Evolutionary conservation across 2,797 vertebrate species (phyloP).

Genomic region (Mus minutoides): DNA sequence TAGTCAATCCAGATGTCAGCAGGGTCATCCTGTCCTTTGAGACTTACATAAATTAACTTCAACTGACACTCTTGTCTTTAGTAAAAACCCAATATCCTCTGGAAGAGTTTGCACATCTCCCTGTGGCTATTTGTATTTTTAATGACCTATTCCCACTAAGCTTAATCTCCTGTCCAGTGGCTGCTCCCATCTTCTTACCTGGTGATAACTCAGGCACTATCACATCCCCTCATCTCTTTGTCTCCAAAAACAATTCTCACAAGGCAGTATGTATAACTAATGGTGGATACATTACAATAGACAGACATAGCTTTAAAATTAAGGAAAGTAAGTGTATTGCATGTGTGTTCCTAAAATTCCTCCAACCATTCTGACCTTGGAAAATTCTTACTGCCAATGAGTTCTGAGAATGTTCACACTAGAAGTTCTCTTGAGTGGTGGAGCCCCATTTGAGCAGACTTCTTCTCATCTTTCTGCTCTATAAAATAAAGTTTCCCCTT

Average conservation of each 20-base stretch:
- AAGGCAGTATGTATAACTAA: not conserved
- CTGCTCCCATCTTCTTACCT: not conserved
- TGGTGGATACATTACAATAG: not conserved
- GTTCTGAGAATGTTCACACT: not conserved
- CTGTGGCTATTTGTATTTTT: constrained; percentile 53
- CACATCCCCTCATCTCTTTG: not conserved
- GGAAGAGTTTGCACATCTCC: constrained; percentile 19
- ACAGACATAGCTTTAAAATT: not conserved
- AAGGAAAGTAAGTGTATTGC: not conserved
- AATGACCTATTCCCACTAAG: constrained; percentile 55
- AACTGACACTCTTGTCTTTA: constrained; percentile 54
- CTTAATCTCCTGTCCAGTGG: not conserved
- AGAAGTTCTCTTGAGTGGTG: not conserved
- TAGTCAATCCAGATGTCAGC: constrained; percentile 44
- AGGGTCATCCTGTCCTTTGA: constrained; percentile 52
- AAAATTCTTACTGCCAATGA: not conserved
- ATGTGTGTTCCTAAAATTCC: not conserved
- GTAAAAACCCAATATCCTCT: constrained; percentile 56
- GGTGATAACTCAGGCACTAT: not conserved
- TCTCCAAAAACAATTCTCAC: not conserved
- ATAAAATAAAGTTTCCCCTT: not conserved
- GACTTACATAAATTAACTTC: constrained; percentile 69
- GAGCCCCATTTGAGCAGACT: not conserved
- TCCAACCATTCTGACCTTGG: not conserved
- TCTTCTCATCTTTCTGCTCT: not conserved